Conservation (phyloP, 1,140 invertebrate species). For the Magallana gigas region DNA sequence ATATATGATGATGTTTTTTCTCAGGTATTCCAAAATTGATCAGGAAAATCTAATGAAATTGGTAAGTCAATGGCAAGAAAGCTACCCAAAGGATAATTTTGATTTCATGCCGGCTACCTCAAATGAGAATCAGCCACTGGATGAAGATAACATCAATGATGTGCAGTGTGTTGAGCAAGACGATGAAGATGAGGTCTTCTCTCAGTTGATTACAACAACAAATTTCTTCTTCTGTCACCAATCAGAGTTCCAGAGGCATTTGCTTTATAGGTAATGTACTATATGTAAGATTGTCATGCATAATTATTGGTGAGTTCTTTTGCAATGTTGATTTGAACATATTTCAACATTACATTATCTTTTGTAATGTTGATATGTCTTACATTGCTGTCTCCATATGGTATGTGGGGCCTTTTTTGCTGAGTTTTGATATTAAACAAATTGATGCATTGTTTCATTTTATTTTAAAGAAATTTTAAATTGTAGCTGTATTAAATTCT, state of each 20-base stretch:
- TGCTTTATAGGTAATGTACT: slow-evolving; percentile 43
- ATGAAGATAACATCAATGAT: slow-evolving; percentile 5
- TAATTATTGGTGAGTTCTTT: not conserved
- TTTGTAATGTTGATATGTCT: not conserved
- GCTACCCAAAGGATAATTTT: slow-evolving; percentile 49
- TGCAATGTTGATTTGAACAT: not conserved
- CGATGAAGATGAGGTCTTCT: slow-evolving; percentile 48
- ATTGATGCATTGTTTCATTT: not conserved
- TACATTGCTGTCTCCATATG: not conserved
- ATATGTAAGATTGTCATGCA: not conserved
- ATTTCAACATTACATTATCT: no score
- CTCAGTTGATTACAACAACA: not conserved
- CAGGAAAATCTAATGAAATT: slow-evolving; percentile 43
- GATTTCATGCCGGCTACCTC: slow-evolving; percentile 37
- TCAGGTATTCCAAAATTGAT: slow-evolving; percentile 48
- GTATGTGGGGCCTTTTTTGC: not conserved
- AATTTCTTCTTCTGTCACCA: slow-evolving; percentile 55
- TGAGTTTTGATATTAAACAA: not conserved
- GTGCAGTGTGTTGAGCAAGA: slow-evolving; percentile 19
- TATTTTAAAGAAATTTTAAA: not conserved
- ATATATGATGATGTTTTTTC: not conserved
- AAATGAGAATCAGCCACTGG: not conserved
- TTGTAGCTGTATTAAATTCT: not conserved
- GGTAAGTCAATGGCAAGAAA: slow-evolving; percentile 44
- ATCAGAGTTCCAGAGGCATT: slow-evolving; percentile 50